Conservation (phyloP, 2,888 invertebrate genomes). For the Lepidocyrtinus sp. region DNA sequence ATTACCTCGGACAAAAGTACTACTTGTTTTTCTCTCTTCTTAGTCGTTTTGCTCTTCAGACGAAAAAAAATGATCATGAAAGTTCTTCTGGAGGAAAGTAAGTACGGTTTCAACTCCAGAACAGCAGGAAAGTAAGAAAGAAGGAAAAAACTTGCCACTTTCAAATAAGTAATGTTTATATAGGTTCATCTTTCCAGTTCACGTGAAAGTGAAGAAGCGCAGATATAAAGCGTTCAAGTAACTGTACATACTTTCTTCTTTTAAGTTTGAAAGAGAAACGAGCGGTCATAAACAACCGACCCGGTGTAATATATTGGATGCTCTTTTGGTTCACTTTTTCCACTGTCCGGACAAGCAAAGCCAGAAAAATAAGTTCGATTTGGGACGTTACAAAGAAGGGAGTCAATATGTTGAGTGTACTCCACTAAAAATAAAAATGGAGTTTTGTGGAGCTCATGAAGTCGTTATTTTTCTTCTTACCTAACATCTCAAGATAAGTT, state of each 20-base stretch:
- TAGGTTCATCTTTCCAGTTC: neutral
- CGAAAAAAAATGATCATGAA: neutral
- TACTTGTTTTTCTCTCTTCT: neutral
- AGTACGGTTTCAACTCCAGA: neutral
- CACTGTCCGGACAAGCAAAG: too few species aligned
- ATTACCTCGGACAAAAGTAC: too few species aligned
- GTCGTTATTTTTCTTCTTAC: too few species aligned
- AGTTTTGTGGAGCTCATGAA: too few species aligned
- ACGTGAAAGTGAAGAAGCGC: too few species aligned
- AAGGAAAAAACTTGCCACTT: constrained; percentile 33
- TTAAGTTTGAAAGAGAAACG: constrained; percentile 31
- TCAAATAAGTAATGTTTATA: neutral
- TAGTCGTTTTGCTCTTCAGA: neutral
- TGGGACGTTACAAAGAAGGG: too few species aligned
- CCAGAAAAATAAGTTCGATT: too few species aligned
- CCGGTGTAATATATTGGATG: constrained; percentile 42
- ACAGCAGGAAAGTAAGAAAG: neutral
- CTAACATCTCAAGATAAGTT: too few species aligned
- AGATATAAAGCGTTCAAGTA: neutral
- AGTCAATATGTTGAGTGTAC: too few species aligned
- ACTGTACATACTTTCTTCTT: constrained; percentile 28
- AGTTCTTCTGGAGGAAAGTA: neutral
- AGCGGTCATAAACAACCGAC: constrained; percentile 52
- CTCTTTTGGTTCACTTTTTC: neutral
- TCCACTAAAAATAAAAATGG: too few species aligned